These are phyloP conservation scores for Patella depressa DNA, from an alignment of 2,888 invertebrate genomes.

Conservation along the genomic window DNA sequence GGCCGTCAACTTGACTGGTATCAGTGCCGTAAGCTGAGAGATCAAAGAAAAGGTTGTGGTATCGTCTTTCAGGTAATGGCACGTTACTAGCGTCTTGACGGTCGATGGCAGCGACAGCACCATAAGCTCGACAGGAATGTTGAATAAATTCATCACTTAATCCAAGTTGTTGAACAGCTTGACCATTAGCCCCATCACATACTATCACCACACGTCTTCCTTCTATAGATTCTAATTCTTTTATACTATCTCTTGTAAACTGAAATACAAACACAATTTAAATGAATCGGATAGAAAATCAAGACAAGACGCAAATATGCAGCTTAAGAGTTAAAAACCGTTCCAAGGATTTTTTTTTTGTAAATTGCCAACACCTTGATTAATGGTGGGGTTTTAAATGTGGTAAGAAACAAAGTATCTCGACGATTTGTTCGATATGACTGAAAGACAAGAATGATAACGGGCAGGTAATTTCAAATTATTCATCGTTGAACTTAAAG, in stretches of 20 bases:
- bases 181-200: slow-evolving; percentile 64
- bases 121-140: slow-evolving; percentile 63
- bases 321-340: no score
- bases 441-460: no score
- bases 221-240: slow-evolving; percentile 49
- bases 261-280: slow-evolving; percentile 36
- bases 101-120: slow-evolving; percentile 65
- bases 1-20: slow-evolving; percentile 36
- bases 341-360: no score
- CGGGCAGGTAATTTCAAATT: no score
- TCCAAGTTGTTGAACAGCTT: slow-evolving; percentile 58
- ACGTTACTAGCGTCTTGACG: slow-evolving; percentile 51
- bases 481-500: no score
- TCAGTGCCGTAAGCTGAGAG: slow-evolving; percentile 49
- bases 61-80: slow-evolving; percentile 42
- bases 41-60: slow-evolving; percentile 57
- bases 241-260: slow-evolving; percentile 58
- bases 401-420: no score
- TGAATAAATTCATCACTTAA: slow-evolving; percentile 63
- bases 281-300: no score
- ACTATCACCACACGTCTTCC: slow-evolving; percentile 62
- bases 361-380: no score
- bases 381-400: no score
- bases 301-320: no score
- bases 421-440: no score